These are phyloP conservation scores for Spodoptera litura DNA, from an alignment of 1,140 invertebrate species.

Conservation along the genomic window DNA sequence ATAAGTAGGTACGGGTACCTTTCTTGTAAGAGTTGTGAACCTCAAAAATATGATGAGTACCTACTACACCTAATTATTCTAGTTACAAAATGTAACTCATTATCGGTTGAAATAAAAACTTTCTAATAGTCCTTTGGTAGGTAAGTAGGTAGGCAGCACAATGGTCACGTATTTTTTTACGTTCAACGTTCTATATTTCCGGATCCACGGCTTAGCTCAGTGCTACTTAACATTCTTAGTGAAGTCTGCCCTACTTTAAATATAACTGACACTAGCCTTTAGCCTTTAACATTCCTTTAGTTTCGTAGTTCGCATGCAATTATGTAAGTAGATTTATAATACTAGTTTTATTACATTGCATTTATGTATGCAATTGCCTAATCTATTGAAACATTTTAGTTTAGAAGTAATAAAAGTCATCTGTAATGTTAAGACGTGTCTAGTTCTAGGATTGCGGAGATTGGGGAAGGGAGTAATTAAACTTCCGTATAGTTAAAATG, in stretches of 20 bases:
- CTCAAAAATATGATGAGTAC: too few relatives aligned
- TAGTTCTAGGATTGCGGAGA: too few relatives aligned
- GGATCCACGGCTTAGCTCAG: conserved; percentile 57
- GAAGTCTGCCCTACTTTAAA: conserved; percentile 65
- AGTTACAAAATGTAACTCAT: background rate
- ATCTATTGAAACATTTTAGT: background rate
- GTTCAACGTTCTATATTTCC: conserved; percentile 64
- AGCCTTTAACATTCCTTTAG: conserved; percentile 40
- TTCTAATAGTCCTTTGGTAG: conserved; percentile 67
- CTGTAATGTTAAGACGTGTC: too few relatives aligned
- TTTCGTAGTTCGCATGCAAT: conserved; percentile 10
- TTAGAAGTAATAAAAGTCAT: too few relatives aligned
- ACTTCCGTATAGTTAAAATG: too few relatives aligned
- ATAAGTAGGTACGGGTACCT: too few relatives aligned
- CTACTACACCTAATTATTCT: background rate
- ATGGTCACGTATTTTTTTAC: conserved; percentile 70
- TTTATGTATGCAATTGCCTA: background rate
- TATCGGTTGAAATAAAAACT: conserved; percentile 50
- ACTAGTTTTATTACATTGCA: background rate
- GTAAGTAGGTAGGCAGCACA: conserved; percentile 61
- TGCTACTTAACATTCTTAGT: conserved; percentile 74
- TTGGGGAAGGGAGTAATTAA: too few relatives aligned
- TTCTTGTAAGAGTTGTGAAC: too few relatives aligned
- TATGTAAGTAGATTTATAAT: conserved; percentile 17
- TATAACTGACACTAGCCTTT: conserved; percentile 49